These are phyloP conservation scores for Odontocolon sp. DNA, from an alignment of 2,888 invertebrate genomes.

Conservation along the genomic window DNA sequence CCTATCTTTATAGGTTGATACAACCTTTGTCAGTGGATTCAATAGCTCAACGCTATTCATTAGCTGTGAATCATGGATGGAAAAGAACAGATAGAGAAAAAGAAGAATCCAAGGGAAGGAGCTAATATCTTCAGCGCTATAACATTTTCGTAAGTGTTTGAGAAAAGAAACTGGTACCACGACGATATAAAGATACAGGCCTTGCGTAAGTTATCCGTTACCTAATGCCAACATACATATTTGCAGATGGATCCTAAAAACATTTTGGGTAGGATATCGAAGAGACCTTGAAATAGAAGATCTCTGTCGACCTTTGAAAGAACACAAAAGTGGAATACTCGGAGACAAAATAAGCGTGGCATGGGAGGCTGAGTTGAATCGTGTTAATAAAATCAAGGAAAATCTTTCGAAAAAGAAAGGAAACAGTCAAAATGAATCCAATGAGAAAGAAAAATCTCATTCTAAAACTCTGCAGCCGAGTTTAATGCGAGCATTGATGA, in stretches of 20 bases:
- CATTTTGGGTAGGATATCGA: slow-evolving; percentile 86
- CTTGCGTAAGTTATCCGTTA: not conserved
- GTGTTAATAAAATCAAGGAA: slow-evolving; percentile 62
- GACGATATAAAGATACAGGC: no score
- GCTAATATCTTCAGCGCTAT: slow-evolving; percentile 83
- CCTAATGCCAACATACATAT: slow-evolving; percentile 12
- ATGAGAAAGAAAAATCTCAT: slow-evolving; percentile 19
- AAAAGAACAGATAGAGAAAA: slow-evolving; percentile 71
- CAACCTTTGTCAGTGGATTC: not conserved
- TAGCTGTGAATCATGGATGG: slow-evolving; percentile 72
- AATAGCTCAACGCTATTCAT: not conserved
- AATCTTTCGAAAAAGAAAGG: slow-evolving; percentile 37
- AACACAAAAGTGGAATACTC: slow-evolving; percentile 86
- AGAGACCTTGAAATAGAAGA: slow-evolving; percentile 86
- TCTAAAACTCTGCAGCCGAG: slow-evolving; percentile 83
- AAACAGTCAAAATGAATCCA: not conserved
- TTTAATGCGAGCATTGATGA: slow-evolving; percentile 83
- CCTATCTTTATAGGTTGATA: not conserved
- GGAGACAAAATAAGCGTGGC: slow-evolving; percentile 85
- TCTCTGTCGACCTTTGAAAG: slow-evolving; percentile 85
- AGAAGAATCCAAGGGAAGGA: slow-evolving; percentile 82
- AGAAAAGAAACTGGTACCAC: no score
- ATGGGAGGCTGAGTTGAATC: slow-evolving; percentile 83
- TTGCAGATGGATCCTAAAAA: slow-evolving; percentile 87
- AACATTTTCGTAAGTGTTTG: slow-evolving; percentile 82